Percentiles rank a stretch among this genome's conserved stretches.
phyloP scores from a whole-genome alignment of 2,888 invertebrate species.

The Eutolmus rufibarbis region DNA sequence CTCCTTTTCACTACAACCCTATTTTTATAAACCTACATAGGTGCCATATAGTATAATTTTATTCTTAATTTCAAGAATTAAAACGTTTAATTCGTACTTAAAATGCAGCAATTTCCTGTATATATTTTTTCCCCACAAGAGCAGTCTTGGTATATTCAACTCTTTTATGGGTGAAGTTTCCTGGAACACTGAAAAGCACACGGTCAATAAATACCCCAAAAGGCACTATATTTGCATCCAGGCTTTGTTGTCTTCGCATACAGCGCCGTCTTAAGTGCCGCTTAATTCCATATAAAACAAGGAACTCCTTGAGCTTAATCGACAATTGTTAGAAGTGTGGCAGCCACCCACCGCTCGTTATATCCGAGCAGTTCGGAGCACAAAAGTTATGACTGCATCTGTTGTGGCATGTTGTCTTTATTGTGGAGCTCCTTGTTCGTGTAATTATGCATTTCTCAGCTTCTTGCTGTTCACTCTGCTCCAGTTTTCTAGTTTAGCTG shows the following conservation, averaged over 20 bases:
- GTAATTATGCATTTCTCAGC: neutral
- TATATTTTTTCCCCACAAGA: neutral
- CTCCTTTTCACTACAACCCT: too few species aligned
- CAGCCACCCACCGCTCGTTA: neutral
- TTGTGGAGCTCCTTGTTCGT: neutral
- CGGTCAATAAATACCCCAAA: neutral
- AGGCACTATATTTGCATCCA: neutral
- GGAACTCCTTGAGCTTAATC: neutral
- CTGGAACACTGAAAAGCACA: neutral
- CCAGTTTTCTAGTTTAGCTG: neutral
- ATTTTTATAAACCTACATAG: too few species aligned
- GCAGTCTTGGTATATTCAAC: neutral
- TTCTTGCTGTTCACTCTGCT: neutral
- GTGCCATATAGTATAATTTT: too few species aligned
- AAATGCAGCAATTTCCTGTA: neutral
- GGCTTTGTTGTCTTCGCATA: neutral
- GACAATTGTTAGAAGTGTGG: neutral
- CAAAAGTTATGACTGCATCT: neutral
- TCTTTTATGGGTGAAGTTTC: neutral
- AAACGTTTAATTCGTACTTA: neutral
- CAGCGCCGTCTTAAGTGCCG: neutral
- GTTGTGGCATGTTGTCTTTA: constrained; percentile 13
- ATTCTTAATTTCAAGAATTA: too few species aligned
- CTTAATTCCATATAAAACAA: neutral
- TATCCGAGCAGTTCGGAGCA: neutral